phyloP scores from a whole-genome alignment of 2,797 vertebrate species.

The Enteromius paludinosus region DNA sequence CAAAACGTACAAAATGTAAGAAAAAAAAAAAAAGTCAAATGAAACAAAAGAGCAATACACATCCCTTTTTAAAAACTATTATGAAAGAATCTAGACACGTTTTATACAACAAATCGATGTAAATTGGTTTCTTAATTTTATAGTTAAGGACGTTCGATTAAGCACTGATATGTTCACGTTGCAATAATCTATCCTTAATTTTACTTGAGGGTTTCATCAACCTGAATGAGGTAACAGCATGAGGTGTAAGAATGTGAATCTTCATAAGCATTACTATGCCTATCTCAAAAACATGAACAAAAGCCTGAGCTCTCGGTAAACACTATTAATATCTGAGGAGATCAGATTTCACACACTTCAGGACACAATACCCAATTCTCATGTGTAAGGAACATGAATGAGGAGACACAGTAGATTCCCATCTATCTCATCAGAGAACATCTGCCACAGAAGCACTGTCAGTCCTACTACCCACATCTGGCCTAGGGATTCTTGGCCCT shows the following conservation, averaged over 20 bases:
- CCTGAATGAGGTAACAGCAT: slow-evolving; percentile 45
- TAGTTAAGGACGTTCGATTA: slow-evolving; percentile 47
- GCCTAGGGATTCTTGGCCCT: slow-evolving; percentile 13
- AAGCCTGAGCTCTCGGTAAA: slow-evolving; percentile 46
- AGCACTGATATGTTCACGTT: slow-evolving; percentile 14
- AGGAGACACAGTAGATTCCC: slow-evolving; percentile 18
- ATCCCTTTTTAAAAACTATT: slow-evolving; percentile 62
- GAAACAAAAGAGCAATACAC: slow-evolving; percentile 64
- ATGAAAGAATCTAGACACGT: slow-evolving; percentile 65
- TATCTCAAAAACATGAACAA: slow-evolving; percentile 35
- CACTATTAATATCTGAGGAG: slow-evolving; percentile 27
- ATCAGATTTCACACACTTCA: slow-evolving; percentile 35
- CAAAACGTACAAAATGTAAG: slow-evolving; percentile 64
- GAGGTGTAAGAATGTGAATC: slow-evolving; percentile 26
- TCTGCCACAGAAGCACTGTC: slow-evolving; percentile 48
- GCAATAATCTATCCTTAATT: slow-evolving; percentile 31
- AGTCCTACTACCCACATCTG: slow-evolving; percentile 38
- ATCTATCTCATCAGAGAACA: slow-evolving; percentile 46
- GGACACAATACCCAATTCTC: slow-evolving; percentile 39
- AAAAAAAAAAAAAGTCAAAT: slow-evolving; percentile 53
- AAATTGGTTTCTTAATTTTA: slow-evolving; percentile 49
- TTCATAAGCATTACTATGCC: slow-evolving; percentile 26
- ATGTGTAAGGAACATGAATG: slow-evolving; percentile 27
- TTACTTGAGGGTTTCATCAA: slow-evolving; percentile 31
- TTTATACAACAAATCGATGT: slow-evolving; percentile 44